Percentiles rank a stretch among this genome's conserved stretches.
Evolutionary conservation across 2,888 invertebrate genomes (phyloP).

Genomic region (Troglohyphantes excavatus): DNA sequence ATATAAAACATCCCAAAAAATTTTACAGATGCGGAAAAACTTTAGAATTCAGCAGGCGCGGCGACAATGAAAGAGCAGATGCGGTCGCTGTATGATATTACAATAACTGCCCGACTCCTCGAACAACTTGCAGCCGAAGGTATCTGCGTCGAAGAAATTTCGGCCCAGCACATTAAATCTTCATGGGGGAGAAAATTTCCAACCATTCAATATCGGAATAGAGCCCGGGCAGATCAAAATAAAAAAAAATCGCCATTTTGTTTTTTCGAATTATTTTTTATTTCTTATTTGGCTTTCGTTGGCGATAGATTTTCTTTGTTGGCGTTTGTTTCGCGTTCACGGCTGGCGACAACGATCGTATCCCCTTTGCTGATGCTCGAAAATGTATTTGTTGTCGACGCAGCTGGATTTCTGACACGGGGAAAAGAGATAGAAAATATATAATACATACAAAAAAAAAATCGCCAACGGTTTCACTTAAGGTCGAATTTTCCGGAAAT

Average conservation of each 20-base stretch:
- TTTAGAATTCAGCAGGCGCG: conserved; percentile 58
- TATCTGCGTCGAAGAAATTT: conserved; percentile 41
- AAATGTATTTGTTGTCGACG: conserved; percentile 73
- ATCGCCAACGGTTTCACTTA: conserved; percentile 41
- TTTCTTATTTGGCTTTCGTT: neutral
- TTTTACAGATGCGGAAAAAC: conserved; percentile 2
- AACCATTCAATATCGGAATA: conserved; percentile 41
- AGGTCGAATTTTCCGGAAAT: conserved; percentile 41
- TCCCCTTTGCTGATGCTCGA: conserved; percentile 60
- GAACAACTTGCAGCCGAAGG: conserved; percentile 4
- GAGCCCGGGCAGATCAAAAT: neutral
- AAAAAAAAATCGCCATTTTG: conserved; percentile 9
- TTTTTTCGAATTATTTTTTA: neutral
- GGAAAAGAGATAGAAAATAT: neutral
- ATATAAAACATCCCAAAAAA: neutral
- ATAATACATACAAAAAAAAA: conserved; percentile 13
- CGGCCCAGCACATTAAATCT: conserved; percentile 61
- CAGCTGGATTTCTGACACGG: conserved; percentile 51
- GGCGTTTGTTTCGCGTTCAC: conserved; percentile 54
- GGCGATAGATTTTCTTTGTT: conserved; percentile 43
- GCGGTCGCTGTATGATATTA: conserved; percentile 55
- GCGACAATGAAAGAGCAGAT: conserved; percentile 52
- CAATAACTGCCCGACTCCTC: conserved; percentile 46
- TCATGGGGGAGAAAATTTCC: conserved; percentile 67
- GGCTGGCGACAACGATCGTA: conserved; percentile 31